Evolutionary conservation across 2,888 invertebrate genomes (phyloP).

Genomic region (Dione vanillae): DNA sequence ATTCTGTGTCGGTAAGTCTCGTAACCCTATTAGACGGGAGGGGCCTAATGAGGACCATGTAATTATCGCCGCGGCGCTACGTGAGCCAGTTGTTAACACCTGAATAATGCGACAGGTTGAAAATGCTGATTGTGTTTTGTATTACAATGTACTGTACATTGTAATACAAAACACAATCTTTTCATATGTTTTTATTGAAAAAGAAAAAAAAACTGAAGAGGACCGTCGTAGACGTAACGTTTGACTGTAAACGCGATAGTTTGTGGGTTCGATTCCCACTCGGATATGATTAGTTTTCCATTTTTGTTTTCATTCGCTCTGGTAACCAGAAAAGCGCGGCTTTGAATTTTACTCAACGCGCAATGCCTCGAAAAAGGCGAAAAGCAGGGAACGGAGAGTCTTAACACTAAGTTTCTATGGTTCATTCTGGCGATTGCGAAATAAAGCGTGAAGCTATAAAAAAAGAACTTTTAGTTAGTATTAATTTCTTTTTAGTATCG

Average conservation of each 20-base stretch:
- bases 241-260: too few species aligned
- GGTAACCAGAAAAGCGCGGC: neutral
- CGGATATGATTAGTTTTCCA: too few species aligned
- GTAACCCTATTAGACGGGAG: slow-evolving; percentile 59
- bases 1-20: slow-evolving; percentile 44
- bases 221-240: too few species aligned
- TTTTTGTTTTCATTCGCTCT: neutral
- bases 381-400: neutral
- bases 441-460: neutral
- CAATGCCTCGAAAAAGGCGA: neutral
- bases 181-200: neutral
- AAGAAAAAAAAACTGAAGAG: too few species aligned
- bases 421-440: neutral
- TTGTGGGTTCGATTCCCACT: too few species aligned
- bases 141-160: neutral
- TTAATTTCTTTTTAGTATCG: too few species aligned
- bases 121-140: slow-evolving; percentile 25
- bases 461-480: too few species aligned
- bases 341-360: neutral
- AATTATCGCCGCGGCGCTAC: slow-evolving; percentile 58
- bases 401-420: neutral
- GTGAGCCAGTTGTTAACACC: slow-evolving; percentile 63
- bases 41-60: slow-evolving; percentile 62
- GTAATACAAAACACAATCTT: too few species aligned
- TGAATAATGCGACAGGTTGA: slow-evolving; percentile 53